Evolutionary conservation across 2,113 vertebrate genomes (phyloP), one percentile per base, ranked within the genome.

Genomic region (Bombycilla garrulus): DNA sequence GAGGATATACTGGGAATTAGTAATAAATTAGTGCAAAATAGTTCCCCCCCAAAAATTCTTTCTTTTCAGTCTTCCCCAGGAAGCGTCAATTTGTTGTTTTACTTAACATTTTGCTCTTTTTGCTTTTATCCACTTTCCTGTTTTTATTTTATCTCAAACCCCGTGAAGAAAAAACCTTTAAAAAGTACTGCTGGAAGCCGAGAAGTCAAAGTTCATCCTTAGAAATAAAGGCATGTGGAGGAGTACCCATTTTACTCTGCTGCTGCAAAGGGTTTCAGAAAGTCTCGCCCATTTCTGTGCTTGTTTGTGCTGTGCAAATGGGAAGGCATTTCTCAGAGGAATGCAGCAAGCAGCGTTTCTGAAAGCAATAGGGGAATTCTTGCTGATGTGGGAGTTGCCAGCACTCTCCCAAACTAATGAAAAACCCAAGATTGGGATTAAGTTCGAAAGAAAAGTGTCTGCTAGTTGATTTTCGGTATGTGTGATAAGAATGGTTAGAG

Each of bases 341-440:
- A 96, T 92, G 95, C 22, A 2, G 77, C 78, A 50, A 58, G 57
- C 90, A 64, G 91, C 54, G 0, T 66, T 96, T 86, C 76, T 94
- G 72, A 95, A 94, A 92, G 94, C 95, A 84, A 67, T 84, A 5
- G 51, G 78, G 83, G 95, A 96, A 92, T 97, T 96, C 95, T 90
- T 97, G 61, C 90, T 66, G 78, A 61, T 70, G 86, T 83, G 89
- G 96, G 93, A 96, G 96, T 86, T 24, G 15, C 79, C 88, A 93
- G 5, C 35, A 23, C 65, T 70, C 78, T 76, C 54, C 86, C 65
- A 45, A 26, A 29, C 77, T 94, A 87, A 93, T 88, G 94, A 82
- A 81, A 82, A 85, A 16, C 15, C 66, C 17, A 22, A 64, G 57
- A 35, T 4, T 7, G 8, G 80, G 57, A 45, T 61, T 69, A 79